These are phyloP conservation scores for Caenorhabditis drosophilae DNA, from an alignment of 2,888 invertebrate genomes.

Conservation along the genomic window DNA sequence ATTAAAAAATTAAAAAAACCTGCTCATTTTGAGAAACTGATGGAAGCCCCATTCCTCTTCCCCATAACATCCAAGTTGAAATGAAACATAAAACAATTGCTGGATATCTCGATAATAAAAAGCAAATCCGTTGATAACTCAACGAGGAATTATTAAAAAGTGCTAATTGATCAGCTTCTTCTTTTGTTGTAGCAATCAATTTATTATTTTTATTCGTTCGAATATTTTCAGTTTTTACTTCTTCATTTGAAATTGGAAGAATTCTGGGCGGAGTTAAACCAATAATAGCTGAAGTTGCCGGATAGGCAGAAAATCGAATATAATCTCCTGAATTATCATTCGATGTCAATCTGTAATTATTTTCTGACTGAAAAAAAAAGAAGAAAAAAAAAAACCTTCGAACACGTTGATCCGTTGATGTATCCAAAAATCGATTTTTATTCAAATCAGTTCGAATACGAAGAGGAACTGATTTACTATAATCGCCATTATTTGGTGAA, in stretches of 20 bases:
- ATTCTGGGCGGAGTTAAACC: constrained; percentile 23
- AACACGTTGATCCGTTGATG: constrained; percentile 12
- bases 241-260: not conserved
- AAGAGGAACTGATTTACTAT: constrained; percentile 20
- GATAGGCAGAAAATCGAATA: constrained; percentile 20
- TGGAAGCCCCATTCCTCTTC: constrained; percentile 26
- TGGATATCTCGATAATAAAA: constrained; percentile 21
- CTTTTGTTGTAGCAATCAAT: constrained; percentile 9
- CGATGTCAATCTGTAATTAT: constrained; percentile 8
- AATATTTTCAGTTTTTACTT: not conserved
- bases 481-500: constrained; percentile 13
- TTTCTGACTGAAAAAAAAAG: constrained; percentile 1
- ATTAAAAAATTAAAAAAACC: too few species aligned
- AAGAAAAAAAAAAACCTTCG: too few species aligned
- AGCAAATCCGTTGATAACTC: constrained; percentile 32
- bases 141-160: constrained; percentile 32
- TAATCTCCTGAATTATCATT: constrained; percentile 11
- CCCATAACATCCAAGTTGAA: constrained; percentile 41
- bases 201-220: too few species aligned
- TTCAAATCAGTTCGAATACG: constrained; percentile 25
- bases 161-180: constrained; percentile 28
- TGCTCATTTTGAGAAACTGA: constrained; percentile 25
- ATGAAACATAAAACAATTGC: constrained; percentile 34
- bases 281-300: constrained; percentile 26
- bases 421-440: constrained; percentile 15